Base-by-base conservation (phyloP, 1,140 invertebrate genomes). In the Nebria ingens region DNA sequence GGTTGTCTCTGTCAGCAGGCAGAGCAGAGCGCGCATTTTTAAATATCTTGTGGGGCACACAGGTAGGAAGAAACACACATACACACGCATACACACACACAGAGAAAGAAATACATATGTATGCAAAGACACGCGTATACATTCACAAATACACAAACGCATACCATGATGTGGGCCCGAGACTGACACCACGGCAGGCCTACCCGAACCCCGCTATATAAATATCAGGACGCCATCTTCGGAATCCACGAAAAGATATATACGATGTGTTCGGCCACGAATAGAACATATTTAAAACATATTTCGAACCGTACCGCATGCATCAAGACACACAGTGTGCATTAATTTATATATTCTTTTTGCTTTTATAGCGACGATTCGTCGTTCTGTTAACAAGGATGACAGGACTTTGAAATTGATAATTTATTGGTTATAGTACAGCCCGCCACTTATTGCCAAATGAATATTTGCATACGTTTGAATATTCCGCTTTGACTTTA, bases 11-110 rank as follows among this genome's bases (percentile, higher is more conserved):
- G 9, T 45, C 40, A 12, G 6, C n/a, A 9, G n/a, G n/a, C n/a
- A n/a, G n/a, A n/a, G 25, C 17, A 45, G 3, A 45, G 6, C 61
- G 62, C 59, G 61, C 61, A 65, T 62, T 66, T 68, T 66, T 68
- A 61, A 62, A 68, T 64, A 66, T 65, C 59, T 45, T 17, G 6
- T 34, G 25, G n/a, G 40, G 15, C 3, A 17, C 15, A 45, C 21
- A 51, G 21, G 50, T 22, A 51, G 50, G 50, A 21, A 51, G 19
- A 22, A 9, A 22, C n/a, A 51, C 11, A 51, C 50, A 21, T 12
- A 49, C 19, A 49, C 50, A 51, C 21, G 15, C 11, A 20, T 19
- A 51, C 21, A 19, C 4, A 51, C 15, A 21, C 17, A 49, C 17
- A 49, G 13, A 6, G 4, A 49, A 15, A 49, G 13, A 49, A 9